Conservation (phyloP, 2,113 vertebrate species). For the Riparia riparia region DNA sequence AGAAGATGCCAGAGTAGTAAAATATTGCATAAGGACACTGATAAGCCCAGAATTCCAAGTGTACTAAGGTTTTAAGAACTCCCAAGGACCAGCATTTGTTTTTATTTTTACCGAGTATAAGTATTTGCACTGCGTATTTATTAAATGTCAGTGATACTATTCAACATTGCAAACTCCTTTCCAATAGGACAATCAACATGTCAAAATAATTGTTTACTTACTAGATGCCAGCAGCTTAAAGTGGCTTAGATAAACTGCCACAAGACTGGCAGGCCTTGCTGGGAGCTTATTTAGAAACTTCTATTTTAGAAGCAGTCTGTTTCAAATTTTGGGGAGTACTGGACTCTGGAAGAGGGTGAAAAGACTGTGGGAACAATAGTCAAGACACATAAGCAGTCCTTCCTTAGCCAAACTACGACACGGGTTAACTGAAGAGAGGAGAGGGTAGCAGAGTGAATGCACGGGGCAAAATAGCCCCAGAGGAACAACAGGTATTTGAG, state of each 20-base stretch:
- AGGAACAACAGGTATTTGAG: not conserved
- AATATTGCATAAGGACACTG: not conserved
- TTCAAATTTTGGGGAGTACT: not conserved
- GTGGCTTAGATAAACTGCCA: not conserved
- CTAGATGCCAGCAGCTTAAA: not conserved
- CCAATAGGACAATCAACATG: not conserved
- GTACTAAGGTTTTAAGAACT: not conserved
- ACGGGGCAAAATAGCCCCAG: accelerated
- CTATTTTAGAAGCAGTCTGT: not conserved
- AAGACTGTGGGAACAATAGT: not conserved
- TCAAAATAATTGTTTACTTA: not conserved
- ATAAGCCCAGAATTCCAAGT: not conserved
- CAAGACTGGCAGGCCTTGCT: not conserved
- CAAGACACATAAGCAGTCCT: not conserved
- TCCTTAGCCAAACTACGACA: not conserved
- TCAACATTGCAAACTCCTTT: not conserved
- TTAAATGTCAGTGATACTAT: not conserved
- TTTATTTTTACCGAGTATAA: not conserved
- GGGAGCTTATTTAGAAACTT: not conserved
- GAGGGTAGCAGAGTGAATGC: not conserved
- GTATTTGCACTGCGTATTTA: not conserved
- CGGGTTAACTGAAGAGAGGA: not conserved
- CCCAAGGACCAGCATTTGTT: not conserved
- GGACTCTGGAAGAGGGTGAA: not conserved
- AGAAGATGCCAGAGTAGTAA: not conserved